These are phyloP conservation scores for Cherax destructor DNA, from an alignment of 1,140 invertebrate species.

Conservation along the genomic window DNA sequence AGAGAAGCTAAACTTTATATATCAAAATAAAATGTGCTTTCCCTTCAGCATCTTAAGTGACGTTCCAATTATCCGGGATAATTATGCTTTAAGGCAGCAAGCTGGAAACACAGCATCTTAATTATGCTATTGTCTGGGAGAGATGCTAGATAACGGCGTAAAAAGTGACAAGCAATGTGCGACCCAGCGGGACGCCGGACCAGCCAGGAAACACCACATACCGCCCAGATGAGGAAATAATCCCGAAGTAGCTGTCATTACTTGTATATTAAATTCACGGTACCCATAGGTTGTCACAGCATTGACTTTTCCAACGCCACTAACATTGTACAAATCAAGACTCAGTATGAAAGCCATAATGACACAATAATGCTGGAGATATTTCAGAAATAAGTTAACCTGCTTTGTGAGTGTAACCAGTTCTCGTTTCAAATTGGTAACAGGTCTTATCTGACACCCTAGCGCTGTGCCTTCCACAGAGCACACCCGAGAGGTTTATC, in stretches of 20 bases:
- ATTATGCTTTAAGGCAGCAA: conserved; percentile 1
- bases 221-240: background rate
- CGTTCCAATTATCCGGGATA: conserved; percentile 1
- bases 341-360: too few relatives aligned
- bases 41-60: background rate
- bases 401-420: too few relatives aligned
- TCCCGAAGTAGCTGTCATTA: too few relatives aligned
- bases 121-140: background rate
- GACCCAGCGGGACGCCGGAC: background rate
- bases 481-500: background rate
- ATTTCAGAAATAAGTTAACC: too few relatives aligned
- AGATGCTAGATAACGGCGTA: background rate
- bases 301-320: too few relatives aligned
- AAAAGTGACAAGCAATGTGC: background rate
- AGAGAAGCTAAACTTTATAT: background rate
- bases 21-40: background rate
- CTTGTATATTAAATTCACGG: too few relatives aligned
- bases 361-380: too few relatives aligned
- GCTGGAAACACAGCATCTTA: background rate
- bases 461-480: too few relatives aligned
- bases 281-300: background rate
- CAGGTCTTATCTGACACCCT: background rate
- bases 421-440: background rate
- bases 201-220: background rate
- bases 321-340: too few relatives aligned